Base-by-base conservation (phyloP, 2,797 vertebrate genomes). In the Hydrophis major region DNA sequence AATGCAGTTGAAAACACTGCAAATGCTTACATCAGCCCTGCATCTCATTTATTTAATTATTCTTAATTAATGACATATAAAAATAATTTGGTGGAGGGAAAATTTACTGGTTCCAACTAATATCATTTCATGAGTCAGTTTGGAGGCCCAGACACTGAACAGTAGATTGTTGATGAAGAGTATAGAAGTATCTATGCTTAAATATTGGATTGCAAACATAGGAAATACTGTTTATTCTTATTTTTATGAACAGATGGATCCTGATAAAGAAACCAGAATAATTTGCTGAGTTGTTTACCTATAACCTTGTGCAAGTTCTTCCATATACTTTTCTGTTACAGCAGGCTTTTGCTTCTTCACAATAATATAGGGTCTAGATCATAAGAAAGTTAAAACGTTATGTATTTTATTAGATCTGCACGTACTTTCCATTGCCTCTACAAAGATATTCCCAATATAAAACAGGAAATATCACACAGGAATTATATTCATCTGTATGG, bases 271-370 rank as follows among this genome's bases (percentile, higher is more conserved):
- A 89, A 32, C 61, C 60, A 59, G 16, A 2, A 83, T 60, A 11
- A 7, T 22, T 87, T 12, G 27, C 47, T 47, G 18, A 94, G n/a
- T 0, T 53, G 55, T 47, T 96, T 97, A 99, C 99, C 99, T 99
- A 98, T 99, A 99, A 53, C 99, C 99, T 95, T 99, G 99, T 91
- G 99, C 98, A 94, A 99, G 97, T 95, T 99, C 99, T 96, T 99
- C 99, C 88, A 99, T 99, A 96, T 99, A 99, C 95, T 98, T 99
- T 96, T 98, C 99, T 87, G 98, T 99, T 96, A 99, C 99, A 47
- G 98, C 98, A n/a, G 99, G 98, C 88, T 98, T 98, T 63, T 98
- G 98, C 78, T 98, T 99, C 98, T 99, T 99, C 95, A 99, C 99
- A 50, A 99, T 99, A 96, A 99, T 99, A 95, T 99, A 99, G 1